These are phyloP conservation scores for Falcaria lacertinaria DNA, from an alignment of 2,888 invertebrate species.

Conservation along the genomic window DNA sequence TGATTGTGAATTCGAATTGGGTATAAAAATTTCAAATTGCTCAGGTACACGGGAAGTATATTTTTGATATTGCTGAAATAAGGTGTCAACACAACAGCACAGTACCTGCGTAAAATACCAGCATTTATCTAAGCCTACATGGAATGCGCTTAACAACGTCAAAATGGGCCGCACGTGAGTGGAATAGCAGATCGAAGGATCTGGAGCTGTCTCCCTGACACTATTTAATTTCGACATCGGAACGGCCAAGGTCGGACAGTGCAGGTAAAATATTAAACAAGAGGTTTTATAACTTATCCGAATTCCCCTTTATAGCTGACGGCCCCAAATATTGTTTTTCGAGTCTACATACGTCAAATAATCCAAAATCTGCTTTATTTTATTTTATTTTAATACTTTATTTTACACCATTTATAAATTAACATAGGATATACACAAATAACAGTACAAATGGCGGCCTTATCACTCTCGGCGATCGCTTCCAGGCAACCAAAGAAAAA, in stretches of 20 bases:
- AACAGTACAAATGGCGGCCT: no score
- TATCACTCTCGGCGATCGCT: no score
- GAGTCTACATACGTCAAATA: no score
- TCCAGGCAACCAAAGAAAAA: no score
- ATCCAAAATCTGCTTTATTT: no score
- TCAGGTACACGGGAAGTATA: no score
- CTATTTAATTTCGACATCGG: conserved; percentile 11
- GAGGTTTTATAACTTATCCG: conserved; percentile 2
- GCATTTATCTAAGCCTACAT: conserved; percentile 12
- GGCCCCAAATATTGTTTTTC: no score
- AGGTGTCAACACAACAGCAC: not conserved
- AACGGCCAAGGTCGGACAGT: not conserved
- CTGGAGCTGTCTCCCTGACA: conserved; percentile 11
- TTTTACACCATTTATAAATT: no score
- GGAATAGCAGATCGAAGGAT: conserved; percentile 15
- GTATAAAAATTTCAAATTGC: no score
- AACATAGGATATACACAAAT: no score
- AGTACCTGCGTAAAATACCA: conserved; percentile 11
- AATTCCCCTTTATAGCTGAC: not conserved
- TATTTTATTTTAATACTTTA: no score
- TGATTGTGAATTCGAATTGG: no score
- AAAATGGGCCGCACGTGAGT: conserved; percentile 20
- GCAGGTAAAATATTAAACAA: conserved; percentile 8
- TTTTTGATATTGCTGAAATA: not conserved
- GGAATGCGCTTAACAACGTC: conserved; percentile 21